phyloP scores from a whole-genome alignment of 2,797 vertebrate genomes.

The Balearica regulorum region DNA sequence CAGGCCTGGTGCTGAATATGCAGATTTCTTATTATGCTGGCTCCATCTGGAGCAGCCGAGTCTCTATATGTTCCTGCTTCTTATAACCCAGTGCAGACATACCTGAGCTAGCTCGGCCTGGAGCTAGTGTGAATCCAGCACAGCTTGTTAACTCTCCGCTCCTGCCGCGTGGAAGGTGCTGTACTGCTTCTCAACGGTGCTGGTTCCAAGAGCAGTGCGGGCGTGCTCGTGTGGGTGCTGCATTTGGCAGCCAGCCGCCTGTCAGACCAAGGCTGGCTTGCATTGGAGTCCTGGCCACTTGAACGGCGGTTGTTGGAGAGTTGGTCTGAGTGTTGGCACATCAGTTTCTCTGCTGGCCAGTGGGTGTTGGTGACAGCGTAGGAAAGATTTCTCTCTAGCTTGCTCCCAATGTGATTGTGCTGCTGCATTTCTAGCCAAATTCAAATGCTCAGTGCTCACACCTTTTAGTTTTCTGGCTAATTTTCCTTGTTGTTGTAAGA shows the following conservation, averaged over 20 bases:
- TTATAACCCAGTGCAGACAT: not conserved
- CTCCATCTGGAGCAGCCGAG: not conserved
- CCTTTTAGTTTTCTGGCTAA: not conserved
- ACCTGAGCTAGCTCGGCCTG: not conserved
- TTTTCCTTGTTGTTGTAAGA: not conserved
- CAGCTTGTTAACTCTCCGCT: not conserved
- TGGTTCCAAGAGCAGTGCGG: not conserved
- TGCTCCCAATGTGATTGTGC: not conserved
- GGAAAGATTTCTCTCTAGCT: not conserved
- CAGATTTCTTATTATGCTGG: not conserved
- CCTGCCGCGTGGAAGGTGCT: not conserved
- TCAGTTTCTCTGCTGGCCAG: not conserved
- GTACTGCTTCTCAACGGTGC: not conserved
- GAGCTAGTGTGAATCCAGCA: not conserved
- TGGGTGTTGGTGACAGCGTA: not conserved
- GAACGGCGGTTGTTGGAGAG: rapidly evolving
- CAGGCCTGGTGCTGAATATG: not conserved
- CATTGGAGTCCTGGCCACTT: not conserved
- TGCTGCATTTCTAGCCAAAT: not conserved
- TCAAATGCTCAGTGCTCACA: not conserved
- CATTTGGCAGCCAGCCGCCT: not conserved
- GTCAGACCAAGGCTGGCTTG: not conserved
- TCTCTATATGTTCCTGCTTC: not conserved
- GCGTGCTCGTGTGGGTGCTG: not conserved
- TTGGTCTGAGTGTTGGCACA: not conserved